phyloP scores from a whole-genome alignment of 1,140 invertebrate genomes.

The Bombyx mandarina region DNA sequence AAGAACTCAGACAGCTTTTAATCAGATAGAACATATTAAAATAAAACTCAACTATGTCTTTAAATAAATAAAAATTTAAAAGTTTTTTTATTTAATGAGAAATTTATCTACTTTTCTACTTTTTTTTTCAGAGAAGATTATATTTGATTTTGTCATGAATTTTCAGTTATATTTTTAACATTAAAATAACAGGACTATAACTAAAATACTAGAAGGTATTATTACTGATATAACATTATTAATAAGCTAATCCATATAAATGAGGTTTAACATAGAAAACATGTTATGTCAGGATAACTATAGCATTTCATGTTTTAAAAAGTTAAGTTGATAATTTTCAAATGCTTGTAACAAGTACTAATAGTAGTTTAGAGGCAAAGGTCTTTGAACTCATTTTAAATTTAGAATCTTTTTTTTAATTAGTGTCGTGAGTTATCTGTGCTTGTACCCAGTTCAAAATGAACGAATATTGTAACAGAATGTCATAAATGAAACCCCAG shows the following conservation, averaged over 20 bases:
- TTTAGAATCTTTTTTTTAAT: conserved; percentile 5
- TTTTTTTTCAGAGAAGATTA: background rate
- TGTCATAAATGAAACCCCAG: conserved; percentile 7
- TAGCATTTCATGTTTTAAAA: background rate
- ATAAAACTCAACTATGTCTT: no score
- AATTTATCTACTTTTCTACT: background rate
- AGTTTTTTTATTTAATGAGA: background rate
- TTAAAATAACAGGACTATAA: background rate
- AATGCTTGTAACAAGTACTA: background rate
- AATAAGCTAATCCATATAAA: background rate
- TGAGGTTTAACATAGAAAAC: background rate
- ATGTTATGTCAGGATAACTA: background rate
- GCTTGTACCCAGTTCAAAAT: background rate
- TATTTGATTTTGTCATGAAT: no score
- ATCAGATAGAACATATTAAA: no score
- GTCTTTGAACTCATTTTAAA: conserved; percentile 3
- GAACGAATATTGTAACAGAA: conserved; percentile 1
- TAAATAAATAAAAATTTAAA: no score
- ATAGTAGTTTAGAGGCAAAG: background rate
- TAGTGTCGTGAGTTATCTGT: no score
- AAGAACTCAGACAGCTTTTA: no score
- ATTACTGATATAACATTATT: no score
- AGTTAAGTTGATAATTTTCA: background rate
- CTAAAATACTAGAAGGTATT: background rate
- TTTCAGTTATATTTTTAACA: no score